phyloP scores from a whole-genome alignment of 2,113 vertebrate genomes.

The Todiramphus chloris region DNA sequence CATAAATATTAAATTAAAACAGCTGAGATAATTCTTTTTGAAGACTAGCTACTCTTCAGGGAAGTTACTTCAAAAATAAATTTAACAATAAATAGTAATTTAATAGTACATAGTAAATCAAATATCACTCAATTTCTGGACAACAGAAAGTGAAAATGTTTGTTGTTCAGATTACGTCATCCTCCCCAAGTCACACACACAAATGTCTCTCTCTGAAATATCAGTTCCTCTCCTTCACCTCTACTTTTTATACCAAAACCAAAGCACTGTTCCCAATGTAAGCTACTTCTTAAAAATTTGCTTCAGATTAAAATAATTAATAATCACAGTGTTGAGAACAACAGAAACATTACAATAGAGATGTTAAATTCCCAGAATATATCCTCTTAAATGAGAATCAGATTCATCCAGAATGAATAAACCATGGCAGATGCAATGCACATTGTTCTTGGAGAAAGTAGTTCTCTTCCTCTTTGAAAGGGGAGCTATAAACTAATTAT shows the following conservation, averaged over 20 bases:
- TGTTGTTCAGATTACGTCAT: neutral
- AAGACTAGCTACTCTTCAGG: neutral
- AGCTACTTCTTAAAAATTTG: neutral
- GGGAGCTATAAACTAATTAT: slow-evolving; percentile 38
- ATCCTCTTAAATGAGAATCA: neutral
- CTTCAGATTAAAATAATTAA: neutral
- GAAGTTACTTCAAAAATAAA: neutral
- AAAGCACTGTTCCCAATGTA: neutral
- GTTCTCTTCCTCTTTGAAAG: neutral
- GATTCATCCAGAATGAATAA: slow-evolving; percentile 17
- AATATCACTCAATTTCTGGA: neutral
- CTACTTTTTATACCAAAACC: neutral
- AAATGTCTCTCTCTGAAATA: neutral
- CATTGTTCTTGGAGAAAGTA: neutral
- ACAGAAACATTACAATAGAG: neutral
- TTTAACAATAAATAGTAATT: neutral
- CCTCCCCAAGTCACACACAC: neutral
- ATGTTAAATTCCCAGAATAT: neutral
- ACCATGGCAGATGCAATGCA: neutral
- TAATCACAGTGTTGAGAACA: neutral
- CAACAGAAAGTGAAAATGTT: neutral
- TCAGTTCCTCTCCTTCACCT: neutral
- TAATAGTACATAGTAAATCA: neutral
- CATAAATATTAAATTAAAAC: neutral
- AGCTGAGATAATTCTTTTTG: neutral